phyloP scores from a whole-genome alignment of 2,797 vertebrate genomes.

The Lophius americanus region DNA sequence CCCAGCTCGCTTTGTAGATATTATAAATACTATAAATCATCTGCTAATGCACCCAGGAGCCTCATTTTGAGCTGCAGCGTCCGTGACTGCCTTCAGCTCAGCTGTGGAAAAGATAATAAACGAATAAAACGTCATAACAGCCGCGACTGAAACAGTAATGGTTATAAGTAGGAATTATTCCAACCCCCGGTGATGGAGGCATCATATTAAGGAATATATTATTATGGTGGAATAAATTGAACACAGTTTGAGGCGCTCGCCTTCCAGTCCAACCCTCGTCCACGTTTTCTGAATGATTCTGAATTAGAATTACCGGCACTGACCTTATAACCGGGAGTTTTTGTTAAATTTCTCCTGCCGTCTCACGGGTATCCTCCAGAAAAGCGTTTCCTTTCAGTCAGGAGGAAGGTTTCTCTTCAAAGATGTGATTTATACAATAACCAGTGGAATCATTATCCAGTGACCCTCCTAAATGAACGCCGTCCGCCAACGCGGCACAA shows the following conservation, averaged over 20 bases:
- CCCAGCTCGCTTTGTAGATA: conserved; percentile 10
- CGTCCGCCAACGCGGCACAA: conserved; percentile 11
- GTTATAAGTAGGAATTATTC: conserved; percentile 6
- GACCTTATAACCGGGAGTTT: conserved; percentile 2
- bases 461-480: conserved; percentile 44
- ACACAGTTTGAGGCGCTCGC: conserved; percentile 21
- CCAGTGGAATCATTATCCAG: conserved; percentile 35
- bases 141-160: background rate
- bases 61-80: too few relatives aligned
- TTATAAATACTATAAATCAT: conserved; percentile 20
- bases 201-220: conserved; percentile 26
- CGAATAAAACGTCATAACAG: too few relatives aligned
- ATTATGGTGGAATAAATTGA: conserved; percentile 42
- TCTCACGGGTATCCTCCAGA: background rate
- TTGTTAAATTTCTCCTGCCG: background rate
- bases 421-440: conserved; percentile 19
- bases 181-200: conserved; percentile 38
- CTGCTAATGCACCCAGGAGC: conserved; percentile 7
- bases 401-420: conserved; percentile 8
- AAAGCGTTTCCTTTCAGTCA: background rate
- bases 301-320: conserved; percentile 7
- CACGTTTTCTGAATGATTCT: too few relatives aligned
- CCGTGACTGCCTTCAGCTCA: too few relatives aligned
- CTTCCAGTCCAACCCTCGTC: too few relatives aligned
- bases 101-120: background rate